Evolutionary conservation across 2,888 invertebrate species (phyloP), one percentile per base, ranked within the genome.

Genomic region (Dicyrtoma fusca): DNA sequence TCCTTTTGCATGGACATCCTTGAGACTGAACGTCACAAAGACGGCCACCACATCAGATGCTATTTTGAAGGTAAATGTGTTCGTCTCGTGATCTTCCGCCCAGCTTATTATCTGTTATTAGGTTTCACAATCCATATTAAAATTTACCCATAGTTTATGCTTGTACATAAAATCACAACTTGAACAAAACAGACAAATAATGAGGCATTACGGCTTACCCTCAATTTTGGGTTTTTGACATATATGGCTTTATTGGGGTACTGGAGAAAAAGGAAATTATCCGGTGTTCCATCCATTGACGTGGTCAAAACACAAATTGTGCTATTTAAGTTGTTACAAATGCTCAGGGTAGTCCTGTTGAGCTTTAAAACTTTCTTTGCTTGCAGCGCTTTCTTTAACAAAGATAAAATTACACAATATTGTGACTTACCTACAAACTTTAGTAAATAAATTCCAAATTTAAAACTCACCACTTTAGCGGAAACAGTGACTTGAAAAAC

Each of bases 241-340:
- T 73, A 51, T 0, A 62, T 13, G 42, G 69, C 70, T 17, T 79
- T 64, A 23, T 42, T 76, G 0, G 80, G 80, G 49, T 80, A 80
- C 17, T 76, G 65, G 6, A 91, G 89, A 80, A 91, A 90, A 3
- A 90, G 84, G 79, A 88, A 90, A 82, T 91, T 92, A 71, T 86
- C 84, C 0, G 92, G 89, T 17, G 78, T 71, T 53, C 77, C 77
- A 14, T 72, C 59, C 42, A 76, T 63, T 10, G 73, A 25, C 5
- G 68, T 25, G 23, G 66, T 53, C 6, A 68, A 42, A 4, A 66
- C 14, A 42, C 72, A 70, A 34, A 66, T 59, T 34, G 34, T 34
- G 34, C 34, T 34, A 8, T 8, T 34, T 8, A 34, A 34, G 34
- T 8, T 8, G 23, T 23, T 21, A 57, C 57, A 57, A 19, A 34